Conservation (phyloP, 2,113 vertebrate genomes). For the Lota lota region DNA sequence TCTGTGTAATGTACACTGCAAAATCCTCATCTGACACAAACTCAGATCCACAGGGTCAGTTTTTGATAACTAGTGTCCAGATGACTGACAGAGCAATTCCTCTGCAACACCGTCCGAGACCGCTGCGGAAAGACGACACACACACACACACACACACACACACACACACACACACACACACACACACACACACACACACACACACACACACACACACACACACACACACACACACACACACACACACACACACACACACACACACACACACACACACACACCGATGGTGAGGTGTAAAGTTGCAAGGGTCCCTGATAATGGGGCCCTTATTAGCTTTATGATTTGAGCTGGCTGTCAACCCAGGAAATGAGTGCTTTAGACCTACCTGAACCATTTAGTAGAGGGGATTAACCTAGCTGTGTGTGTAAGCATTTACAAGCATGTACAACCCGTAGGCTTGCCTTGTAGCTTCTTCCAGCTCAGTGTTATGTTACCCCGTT, state of each 20-base stretch:
- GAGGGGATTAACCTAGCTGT: constrained; percentile 15
- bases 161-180: not conserved
- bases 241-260: constrained; percentile 42
- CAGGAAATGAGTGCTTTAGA: constrained; percentile 89
- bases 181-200: constrained; percentile 1
- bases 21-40: too few species aligned
- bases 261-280: constrained; percentile 37
- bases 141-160: too few species aligned
- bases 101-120: constrained; percentile 78
- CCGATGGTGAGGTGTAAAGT: constrained; percentile 44
- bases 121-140: constrained; percentile 72
- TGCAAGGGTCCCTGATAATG: constrained; percentile 54
- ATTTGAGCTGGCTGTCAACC: constrained; percentile 80
- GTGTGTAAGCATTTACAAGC: not conserved
- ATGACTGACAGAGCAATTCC: constrained; percentile 72
- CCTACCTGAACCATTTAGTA: constrained; percentile 64
- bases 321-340: constrained; percentile 90
- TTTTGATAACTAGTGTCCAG: constrained; percentile 68
- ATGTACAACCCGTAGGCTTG: too few species aligned
- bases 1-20: too few species aligned
- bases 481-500: not conserved
- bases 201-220: not conserved
- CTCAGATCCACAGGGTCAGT: constrained; percentile 12
- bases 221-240: not conserved
- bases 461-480: not conserved